Conservation (phyloP, 1,140 invertebrate species). For the Drosophila jambulina region DNA sequence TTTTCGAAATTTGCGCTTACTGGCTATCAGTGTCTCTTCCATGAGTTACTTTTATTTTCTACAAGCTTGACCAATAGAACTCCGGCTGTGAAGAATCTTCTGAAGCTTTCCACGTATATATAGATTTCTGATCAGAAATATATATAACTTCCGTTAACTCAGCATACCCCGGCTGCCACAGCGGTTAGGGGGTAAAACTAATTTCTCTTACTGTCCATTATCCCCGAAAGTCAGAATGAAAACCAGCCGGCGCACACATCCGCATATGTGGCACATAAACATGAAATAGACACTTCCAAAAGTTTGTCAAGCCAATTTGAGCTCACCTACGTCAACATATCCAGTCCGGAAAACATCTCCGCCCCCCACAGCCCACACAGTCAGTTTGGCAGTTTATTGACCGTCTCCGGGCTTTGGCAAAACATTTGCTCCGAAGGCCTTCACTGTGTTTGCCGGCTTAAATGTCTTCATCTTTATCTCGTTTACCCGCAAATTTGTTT, state of each 20-base stretch:
- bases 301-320: conserved; percentile 54
- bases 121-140: too few relatives aligned
- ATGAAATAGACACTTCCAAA: conserved; percentile 51
- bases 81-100: neutral
- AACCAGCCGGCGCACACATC: conserved; percentile 17
- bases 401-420: conserved; percentile 43
- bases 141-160: neutral
- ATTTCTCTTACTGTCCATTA: conserved; percentile 28
- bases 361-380: conserved; percentile 11
- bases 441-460: conserved; percentile 50
- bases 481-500: conserved; percentile 56
- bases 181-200: neutral
- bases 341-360: neutral
- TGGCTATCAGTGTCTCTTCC: neutral
- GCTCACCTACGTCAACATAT: conserved; percentile 47
- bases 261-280: conserved; percentile 41
- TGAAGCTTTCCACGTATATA: neutral
- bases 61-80: neutral
- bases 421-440: conserved; percentile 40
- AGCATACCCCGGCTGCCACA: neutral
- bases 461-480: conserved; percentile 57
- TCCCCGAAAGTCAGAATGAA: conserved; percentile 28
- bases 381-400: conserved; percentile 50
- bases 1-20: neutral
- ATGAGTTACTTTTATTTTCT: neutral